phyloP scores from a whole-genome alignment of 2,797 vertebrate species.

The Holocentrus rufus region DNA sequence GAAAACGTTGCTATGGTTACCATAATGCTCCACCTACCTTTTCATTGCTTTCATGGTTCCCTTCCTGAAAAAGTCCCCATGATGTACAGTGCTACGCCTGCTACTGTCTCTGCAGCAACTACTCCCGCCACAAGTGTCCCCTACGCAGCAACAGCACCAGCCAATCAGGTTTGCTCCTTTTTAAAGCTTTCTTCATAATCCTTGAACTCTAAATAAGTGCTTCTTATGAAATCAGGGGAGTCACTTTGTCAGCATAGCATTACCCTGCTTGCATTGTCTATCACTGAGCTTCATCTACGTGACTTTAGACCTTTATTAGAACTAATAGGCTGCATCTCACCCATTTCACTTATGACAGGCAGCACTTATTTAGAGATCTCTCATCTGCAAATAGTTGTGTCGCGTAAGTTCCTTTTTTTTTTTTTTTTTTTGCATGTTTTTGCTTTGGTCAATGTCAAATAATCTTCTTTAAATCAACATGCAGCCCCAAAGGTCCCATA shows the following conservation, averaged over 20 bases:
- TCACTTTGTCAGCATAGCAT: slow-evolving; percentile 61
- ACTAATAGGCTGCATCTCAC: slow-evolving; percentile 66
- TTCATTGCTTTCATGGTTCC: slow-evolving; percentile 99
- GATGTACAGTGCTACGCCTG: slow-evolving; percentile 99
- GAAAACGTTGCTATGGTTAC: slow-evolving; percentile 88
- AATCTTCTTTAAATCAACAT: slow-evolving; percentile 25
- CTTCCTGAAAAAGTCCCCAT: slow-evolving; percentile 99
- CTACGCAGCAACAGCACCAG: slow-evolving; percentile 98
- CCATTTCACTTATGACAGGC: slow-evolving; percentile 72
- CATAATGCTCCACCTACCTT: slow-evolving; percentile 99
- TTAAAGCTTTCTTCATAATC: slow-evolving; percentile 99
- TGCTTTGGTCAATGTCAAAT: slow-evolving; percentile 63
- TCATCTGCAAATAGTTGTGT: slow-evolving; percentile 92
- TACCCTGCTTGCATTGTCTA: slow-evolving; percentile 67
- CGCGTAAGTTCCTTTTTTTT: slow-evolving; percentile 85
- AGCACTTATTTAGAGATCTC: slow-evolving; percentile 92
- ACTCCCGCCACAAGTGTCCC: slow-evolving; percentile 98
- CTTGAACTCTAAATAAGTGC: slow-evolving; percentile 94
- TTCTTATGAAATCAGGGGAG: slow-evolving; percentile 74
- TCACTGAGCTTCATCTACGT: slow-evolving; percentile 65
- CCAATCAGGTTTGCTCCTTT: slow-evolving; percentile 99
- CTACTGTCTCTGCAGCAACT: slow-evolving; percentile 99
- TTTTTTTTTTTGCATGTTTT: slow-evolving; percentile 81
- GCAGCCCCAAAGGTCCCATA: slow-evolving; percentile 1
- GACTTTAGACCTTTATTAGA: slow-evolving; percentile 73